Conservation (phyloP, 2,113 vertebrate species). For the Tenrec ecaudatus region DNA sequence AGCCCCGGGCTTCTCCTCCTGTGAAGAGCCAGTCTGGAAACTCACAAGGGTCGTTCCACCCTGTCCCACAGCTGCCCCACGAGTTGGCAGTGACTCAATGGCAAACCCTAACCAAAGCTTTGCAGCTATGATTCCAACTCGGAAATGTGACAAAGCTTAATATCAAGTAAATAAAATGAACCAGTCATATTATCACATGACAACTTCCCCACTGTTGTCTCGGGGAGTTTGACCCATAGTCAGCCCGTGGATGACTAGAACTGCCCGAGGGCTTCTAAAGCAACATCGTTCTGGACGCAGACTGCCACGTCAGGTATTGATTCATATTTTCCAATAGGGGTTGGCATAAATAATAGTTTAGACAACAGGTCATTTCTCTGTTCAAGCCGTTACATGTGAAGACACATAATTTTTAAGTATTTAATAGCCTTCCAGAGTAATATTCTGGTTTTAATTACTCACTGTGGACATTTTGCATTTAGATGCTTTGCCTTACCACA, state of each 20-base stretch:
- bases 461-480: too few relatives aligned
- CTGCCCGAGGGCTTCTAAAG: background rate
- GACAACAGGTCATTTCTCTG: too few relatives aligned
- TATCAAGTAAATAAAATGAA: background rate
- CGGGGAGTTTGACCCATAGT: background rate
- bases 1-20: too few relatives aligned
- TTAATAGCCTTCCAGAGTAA: too few relatives aligned
- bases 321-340: background rate
- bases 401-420: too few relatives aligned
- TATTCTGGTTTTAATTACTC: too few relatives aligned
- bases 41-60: too few relatives aligned
- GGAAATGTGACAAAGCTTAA: constrained; percentile 30
- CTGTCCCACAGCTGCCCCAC: too few relatives aligned
- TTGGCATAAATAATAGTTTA: constrained; percentile 7
- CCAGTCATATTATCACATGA: background rate
- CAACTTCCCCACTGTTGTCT: background rate
- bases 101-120: background rate
- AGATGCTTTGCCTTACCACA: too few relatives aligned
- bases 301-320: background rate
- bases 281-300: background rate
- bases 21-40: too few relatives aligned
- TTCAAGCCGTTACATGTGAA: too few relatives aligned
- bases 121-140: background rate
- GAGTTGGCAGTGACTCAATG: too few relatives aligned
- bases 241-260: background rate